Evolutionary conservation across 2,888 invertebrate genomes (phyloP).

Genomic region (Dryadula phaetusa): DNA sequence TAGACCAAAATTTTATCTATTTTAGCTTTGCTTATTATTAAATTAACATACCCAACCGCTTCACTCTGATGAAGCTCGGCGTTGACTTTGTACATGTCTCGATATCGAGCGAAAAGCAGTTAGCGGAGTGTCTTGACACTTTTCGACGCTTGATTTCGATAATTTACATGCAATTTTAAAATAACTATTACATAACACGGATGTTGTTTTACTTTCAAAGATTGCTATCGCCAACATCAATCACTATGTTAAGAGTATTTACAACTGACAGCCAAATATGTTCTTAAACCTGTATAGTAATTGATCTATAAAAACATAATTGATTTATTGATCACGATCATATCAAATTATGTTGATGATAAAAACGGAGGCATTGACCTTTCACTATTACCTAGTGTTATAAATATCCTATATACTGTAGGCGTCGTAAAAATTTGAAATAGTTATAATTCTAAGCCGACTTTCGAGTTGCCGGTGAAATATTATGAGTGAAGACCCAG

Average conservation of each 20-base stretch:
- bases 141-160: no score
- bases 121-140: no score
- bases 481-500: slow-evolving; percentile 14
- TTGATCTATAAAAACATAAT: slow-evolving; percentile 19
- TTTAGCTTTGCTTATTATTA: no score
- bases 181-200: neutral
- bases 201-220: slow-evolving; percentile 18
- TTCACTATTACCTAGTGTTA: slow-evolving; percentile 41
- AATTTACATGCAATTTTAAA: slow-evolving; percentile 3
- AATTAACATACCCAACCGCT: no score
- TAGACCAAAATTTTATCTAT: no score
- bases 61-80: no score
- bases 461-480: slow-evolving; percentile 49
- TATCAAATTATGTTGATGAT: slow-evolving; percentile 34
- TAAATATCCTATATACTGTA: slow-evolving; percentile 42
- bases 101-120: no score
- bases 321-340: slow-evolving; percentile 34
- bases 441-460: slow-evolving; percentile 49
- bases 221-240: slow-evolving; percentile 11
- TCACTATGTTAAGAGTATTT: neutral
- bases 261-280: slow-evolving; percentile 25
- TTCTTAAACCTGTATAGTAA: slow-evolving; percentile 4
- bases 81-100: no score
- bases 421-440: slow-evolving; percentile 49
- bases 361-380: slow-evolving; percentile 44